A percentile compares a stretch with the other conserved stretches of the same genome.
phyloP scores from a whole-genome alignment of 1,140 invertebrate species.

The Cepaea nemoralis region DNA sequence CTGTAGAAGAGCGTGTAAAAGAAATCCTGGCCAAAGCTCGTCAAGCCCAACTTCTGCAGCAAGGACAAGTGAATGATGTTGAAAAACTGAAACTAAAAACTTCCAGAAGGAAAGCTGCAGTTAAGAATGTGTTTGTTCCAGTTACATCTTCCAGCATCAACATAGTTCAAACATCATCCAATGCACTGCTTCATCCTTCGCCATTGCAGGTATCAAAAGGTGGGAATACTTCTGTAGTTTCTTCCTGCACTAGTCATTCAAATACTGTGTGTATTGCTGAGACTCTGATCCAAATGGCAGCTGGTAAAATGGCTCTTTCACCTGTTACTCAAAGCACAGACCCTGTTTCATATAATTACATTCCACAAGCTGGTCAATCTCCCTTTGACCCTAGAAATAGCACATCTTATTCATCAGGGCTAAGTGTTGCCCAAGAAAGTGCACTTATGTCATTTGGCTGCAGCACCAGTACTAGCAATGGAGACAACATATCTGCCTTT shows the following conservation, averaged over 20 bases:
- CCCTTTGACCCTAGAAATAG: not conserved
- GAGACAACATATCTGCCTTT: not conserved
- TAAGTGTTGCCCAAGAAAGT: not conserved
- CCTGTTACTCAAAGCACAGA: not conserved
- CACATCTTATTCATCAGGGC: not conserved
- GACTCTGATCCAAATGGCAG: conserved; percentile 26
- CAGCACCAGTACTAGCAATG: not conserved
- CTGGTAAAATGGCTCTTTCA: not conserved
- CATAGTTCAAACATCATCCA: not conserved
- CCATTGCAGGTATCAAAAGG: not conserved
- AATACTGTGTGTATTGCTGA: conserved; percentile 17
- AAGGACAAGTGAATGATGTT: not conserved
- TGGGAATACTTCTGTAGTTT: not conserved
- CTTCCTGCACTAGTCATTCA: not conserved
- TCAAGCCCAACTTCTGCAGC: not conserved
- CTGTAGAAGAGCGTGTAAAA: not conserved
- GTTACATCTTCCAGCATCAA: not conserved
- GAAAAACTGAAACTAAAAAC: not conserved
- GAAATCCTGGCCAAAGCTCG: not conserved
- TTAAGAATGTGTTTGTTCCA: not conserved
- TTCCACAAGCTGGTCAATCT: not conserved
- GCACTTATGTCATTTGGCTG: not conserved
- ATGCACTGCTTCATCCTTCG: not conserved
- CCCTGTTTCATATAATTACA: not conserved
- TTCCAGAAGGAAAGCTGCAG: not conserved